Percentiles rank a stretch among this genome's conserved stretches.
Conservation (phyloP, 2,797 vertebrate species). For the Falco biarmicus region DNA sequence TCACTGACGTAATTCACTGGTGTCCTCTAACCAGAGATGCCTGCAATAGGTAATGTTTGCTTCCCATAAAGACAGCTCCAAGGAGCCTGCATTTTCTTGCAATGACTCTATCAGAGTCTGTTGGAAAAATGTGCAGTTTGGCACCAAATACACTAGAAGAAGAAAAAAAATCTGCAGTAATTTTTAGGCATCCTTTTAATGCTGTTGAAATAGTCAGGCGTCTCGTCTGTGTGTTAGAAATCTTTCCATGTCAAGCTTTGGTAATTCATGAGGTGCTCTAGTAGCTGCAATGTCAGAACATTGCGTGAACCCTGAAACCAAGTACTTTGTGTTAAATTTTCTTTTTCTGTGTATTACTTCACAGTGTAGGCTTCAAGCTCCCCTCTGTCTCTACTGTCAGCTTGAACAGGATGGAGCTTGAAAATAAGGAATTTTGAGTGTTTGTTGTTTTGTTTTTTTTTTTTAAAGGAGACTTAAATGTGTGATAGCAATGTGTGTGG, state of each 20-base stretch:
- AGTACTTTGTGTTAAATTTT: background rate
- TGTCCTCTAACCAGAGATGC: background rate
- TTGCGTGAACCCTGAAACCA: background rate
- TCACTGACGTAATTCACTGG: background rate
- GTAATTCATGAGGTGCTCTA: background rate
- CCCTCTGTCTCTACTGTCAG: background rate
- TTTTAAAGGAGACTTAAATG: background rate
- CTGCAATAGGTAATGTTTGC: background rate
- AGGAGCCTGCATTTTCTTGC: background rate
- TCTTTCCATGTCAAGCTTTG: background rate
- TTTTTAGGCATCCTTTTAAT: background rate
- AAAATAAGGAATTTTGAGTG: background rate
- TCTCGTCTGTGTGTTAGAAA: background rate
- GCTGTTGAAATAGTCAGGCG: background rate
- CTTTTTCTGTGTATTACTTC: background rate
- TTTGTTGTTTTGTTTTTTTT: background rate
- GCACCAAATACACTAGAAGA: background rate
- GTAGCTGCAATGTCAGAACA: background rate
- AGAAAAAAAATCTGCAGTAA: background rate
- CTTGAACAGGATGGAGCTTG: background rate
- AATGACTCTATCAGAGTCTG: background rate
- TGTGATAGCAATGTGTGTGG: background rate
- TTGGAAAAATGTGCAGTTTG: background rate
- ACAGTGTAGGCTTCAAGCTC: background rate
- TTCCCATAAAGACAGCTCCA: background rate